These are phyloP conservation scores for Papilio dardanus DNA, from an alignment of 1,140 invertebrate species.

Conservation along the genomic window DNA sequence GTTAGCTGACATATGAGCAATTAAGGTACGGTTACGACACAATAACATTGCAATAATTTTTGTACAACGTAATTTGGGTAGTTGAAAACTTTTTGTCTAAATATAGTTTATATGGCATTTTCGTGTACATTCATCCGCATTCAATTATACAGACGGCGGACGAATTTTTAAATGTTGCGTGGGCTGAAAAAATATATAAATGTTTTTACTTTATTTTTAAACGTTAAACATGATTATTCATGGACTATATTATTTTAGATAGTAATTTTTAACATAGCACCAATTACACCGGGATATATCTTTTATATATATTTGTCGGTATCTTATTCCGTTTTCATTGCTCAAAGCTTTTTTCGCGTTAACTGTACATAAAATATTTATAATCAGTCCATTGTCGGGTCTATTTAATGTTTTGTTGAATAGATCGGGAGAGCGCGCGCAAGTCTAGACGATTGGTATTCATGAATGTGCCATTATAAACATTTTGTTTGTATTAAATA, in stretches of 20 bases:
- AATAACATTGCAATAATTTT: slow-evolving; percentile 67
- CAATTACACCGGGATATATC: slow-evolving; percentile 20
- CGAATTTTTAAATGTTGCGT: slow-evolving; percentile 26
- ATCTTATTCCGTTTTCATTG: slow-evolving; percentile 24
- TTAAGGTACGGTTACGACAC: slow-evolving; percentile 56
- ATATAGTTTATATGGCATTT: slow-evolving; percentile 63
- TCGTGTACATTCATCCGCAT: slow-evolving; percentile 53
- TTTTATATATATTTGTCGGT: slow-evolving; percentile 10
- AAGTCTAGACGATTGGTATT: slow-evolving; percentile 44
- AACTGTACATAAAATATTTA: slow-evolving; percentile 21
- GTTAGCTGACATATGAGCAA: slow-evolving; percentile 58
- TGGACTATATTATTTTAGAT: slow-evolving; percentile 21
- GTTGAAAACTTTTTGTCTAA: slow-evolving; percentile 49
- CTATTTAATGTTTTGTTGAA: not conserved
- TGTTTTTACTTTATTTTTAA: slow-evolving; percentile 2
- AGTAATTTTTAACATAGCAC: slow-evolving; percentile 26
- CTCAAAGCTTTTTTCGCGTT: slow-evolving; percentile 31
- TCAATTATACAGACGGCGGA: slow-evolving; percentile 9
- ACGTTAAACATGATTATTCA: not conserved
- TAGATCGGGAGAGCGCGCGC: slow-evolving; percentile 9
- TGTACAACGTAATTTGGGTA: slow-evolving; percentile 59
- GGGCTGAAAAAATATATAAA: slow-evolving; percentile 6
- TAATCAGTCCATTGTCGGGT: slow-evolving; percentile 19
- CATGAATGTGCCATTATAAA: slow-evolving; percentile 69
- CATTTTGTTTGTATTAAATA: slow-evolving; percentile 57